Base-by-base conservation (phyloP, 2,113 vertebrate genomes). In the Bufo gargarizans region DNA sequence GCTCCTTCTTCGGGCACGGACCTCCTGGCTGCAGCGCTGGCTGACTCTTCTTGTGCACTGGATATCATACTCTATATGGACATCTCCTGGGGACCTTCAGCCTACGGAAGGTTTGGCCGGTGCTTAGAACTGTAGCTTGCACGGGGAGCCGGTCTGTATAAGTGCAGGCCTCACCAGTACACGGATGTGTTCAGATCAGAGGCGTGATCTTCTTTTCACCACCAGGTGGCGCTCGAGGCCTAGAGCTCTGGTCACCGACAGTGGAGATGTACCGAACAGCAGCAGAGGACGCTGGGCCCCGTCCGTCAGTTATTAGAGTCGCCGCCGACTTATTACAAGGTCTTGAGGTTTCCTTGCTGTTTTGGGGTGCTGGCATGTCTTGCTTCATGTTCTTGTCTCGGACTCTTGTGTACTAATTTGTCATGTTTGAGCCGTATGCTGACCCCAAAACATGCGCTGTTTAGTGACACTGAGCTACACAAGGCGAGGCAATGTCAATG, bases 1-100 rank as follows among this genome's bases (percentile, higher is more conserved):
- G 93, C 89, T 97, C 43, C 88, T 96, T 11, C 92, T 99, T 89
- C 94, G 94, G 92, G 82, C 96, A 87, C 96, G 94, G 89, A 93
- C 95, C 22, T 94, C 94, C 9, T 4, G 59, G 67, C 84, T 97
- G 91, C 93, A 93, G 14, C 90, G 90, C 90, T 96, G 96, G 95
- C n/a, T 98, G 88, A 77, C 79, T 33, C 88, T 90, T 89, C 89
- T 97, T 86, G 88, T 97, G 71, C 90, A 90, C 69, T 87, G 91
- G 90, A 90, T 95, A 79, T 93, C 93, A 65, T 88, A 93, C 90
- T 83, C 84, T 0, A 0, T 91, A 92, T 81, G 93, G 91, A 93
- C 80, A 59, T 71, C 20, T 77, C 47, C 17, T 49, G 47, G 45
- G 17, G 45, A 76, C 72, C 45, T 71, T 4, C 11, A 19, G 6